These are phyloP conservation scores for Panzeria rudis DNA, from an alignment of 2,888 invertebrate species.

Conservation along the genomic window DNA sequence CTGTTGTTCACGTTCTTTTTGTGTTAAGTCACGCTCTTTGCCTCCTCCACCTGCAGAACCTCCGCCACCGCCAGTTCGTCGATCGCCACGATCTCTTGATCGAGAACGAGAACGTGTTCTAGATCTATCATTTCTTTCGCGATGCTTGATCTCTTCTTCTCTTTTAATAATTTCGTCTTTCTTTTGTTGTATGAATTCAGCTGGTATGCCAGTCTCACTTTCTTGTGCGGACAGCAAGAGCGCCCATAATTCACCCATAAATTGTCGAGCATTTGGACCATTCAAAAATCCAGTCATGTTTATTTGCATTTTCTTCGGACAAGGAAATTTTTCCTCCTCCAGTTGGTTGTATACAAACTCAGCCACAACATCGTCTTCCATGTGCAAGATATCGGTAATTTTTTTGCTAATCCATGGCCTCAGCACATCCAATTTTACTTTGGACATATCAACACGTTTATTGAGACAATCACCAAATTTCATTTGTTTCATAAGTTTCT, in stretches of 20 bases:
- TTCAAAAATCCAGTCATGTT: conserved; percentile 99
- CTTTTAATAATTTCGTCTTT: conserved; percentile 97
- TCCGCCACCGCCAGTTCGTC: conserved; percentile 71
- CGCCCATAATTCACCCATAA: conserved; percentile 99
- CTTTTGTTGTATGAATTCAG: conserved; percentile 96
- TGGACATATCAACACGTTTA: conserved; percentile 98
- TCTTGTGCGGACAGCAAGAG: conserved; percentile 97
- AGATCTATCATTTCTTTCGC: conserved; percentile 78
- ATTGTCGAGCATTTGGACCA: conserved; percentile 97
- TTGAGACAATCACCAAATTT: conserved; percentile 97
- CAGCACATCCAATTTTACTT: conserved; percentile 98
- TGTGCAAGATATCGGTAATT: conserved; percentile 97
- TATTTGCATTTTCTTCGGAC: conserved; percentile 99
- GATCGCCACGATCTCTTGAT: conserved; percentile 76
- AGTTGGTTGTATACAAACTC: conserved; percentile 99
- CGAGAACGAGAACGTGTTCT: conserved; percentile 77
- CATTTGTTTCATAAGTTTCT: conserved; percentile 99
- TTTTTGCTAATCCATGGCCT: conserved; percentile 99
- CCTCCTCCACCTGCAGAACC: conserved; percentile 66
- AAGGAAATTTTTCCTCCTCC: conserved; percentile 96
- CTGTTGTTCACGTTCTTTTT: conserved; percentile 73
- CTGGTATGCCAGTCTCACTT: conserved; percentile 97
- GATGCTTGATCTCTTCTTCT: conserved; percentile 83
- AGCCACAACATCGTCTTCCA: conserved; percentile 99
- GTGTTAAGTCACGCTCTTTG: conserved; percentile 72